Percentiles rank a stretch among this genome's conserved stretches.
Evolutionary conservation across 2,113 vertebrate species (phyloP).

Genomic region (Thinocorus orbignyianus): DNA sequence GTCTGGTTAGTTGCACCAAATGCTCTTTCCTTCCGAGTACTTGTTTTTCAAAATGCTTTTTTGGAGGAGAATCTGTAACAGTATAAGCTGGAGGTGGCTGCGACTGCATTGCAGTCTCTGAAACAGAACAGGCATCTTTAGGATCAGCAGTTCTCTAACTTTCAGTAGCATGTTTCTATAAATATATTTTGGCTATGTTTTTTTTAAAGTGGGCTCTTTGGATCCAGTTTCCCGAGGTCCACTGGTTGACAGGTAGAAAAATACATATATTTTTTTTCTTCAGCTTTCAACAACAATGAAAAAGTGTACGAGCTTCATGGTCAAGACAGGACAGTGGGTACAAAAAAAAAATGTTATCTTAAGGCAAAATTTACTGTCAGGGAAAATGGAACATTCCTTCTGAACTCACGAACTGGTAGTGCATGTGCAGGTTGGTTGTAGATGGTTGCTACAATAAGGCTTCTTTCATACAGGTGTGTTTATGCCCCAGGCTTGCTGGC

Average conservation of each 20-base stretch:
- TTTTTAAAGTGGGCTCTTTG: slow-evolving; percentile 14
- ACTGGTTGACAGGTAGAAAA: slow-evolving; percentile 48
- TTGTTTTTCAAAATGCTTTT: not conserved
- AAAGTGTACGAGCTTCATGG: slow-evolving; percentile 71
- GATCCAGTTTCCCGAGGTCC: slow-evolving; percentile 39
- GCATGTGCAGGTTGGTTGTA: slow-evolving; percentile 84
- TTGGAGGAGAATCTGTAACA: not conserved
- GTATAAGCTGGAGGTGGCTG: not conserved
- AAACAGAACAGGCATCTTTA: not conserved
- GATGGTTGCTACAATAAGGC: slow-evolving; percentile 90
- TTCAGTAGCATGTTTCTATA: slow-evolving; percentile 20
- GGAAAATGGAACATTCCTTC: slow-evolving; percentile 78
- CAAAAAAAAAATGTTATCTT: slow-evolving; percentile 81
- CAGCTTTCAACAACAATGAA: slow-evolving; percentile 72
- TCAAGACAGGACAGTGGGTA: slow-evolving; percentile 74
- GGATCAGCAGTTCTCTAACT: slow-evolving; percentile 25
- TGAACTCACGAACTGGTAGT: slow-evolving; percentile 79
- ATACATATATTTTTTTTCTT: slow-evolving; percentile 49
- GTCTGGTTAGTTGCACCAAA: not conserved
- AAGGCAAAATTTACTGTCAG: slow-evolving; percentile 80
- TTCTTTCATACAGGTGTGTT: slow-evolving; percentile 99
- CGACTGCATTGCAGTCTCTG: not conserved
- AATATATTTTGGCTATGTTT: slow-evolving; percentile 40
- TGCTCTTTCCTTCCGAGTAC: not conserved
- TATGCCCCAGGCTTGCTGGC: slow-evolving; percentile 97